Percentiles rank a stretch among this genome's conserved stretches.
phyloP scores from a whole-genome alignment of 2,888 invertebrate genomes.

The Dolomedes plantarius region DNA sequence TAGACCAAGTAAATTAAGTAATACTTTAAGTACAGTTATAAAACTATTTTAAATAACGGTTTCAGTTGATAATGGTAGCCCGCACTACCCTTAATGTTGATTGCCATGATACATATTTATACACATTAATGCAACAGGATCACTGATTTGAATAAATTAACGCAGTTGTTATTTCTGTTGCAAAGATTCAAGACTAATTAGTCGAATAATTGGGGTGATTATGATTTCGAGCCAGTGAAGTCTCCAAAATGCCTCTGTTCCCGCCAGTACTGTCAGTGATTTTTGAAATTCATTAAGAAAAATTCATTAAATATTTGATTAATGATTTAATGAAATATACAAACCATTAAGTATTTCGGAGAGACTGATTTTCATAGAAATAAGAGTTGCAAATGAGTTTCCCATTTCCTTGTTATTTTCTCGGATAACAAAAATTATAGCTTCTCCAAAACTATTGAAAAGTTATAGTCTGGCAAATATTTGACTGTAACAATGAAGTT shows the following conservation, averaged over 20 bases:
- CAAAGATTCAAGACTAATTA: constrained; percentile 6
- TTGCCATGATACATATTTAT: constrained; percentile 10
- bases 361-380: not conserved
- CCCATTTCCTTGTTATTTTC: not conserved
- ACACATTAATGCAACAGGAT: constrained; percentile 14
- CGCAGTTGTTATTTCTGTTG: constrained; percentile 14
- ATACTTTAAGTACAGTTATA: not conserved
- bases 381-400: constrained; percentile 5
- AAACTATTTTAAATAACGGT: not conserved
- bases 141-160: constrained; percentile 10
- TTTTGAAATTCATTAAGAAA: constrained; percentile 18
- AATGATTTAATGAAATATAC: constrained; percentile 9
- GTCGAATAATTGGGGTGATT: constrained; percentile 14
- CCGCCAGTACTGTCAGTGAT: not conserved
- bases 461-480: too few relatives aligned
- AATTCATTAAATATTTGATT: constrained; percentile 15
- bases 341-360: not conserved
- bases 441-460: too few relatives aligned
- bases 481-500: too few relatives aligned
- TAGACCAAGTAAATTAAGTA: too few relatives aligned
- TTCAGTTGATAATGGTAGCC: not conserved
- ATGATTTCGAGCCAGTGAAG: constrained; percentile 4
- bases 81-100: not conserved
- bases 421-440: not conserved
- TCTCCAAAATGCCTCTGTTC: constrained; percentile 8